phyloP scores from a whole-genome alignment of 2,113 vertebrate genomes.

The Callocephalon fimbriatum region DNA sequence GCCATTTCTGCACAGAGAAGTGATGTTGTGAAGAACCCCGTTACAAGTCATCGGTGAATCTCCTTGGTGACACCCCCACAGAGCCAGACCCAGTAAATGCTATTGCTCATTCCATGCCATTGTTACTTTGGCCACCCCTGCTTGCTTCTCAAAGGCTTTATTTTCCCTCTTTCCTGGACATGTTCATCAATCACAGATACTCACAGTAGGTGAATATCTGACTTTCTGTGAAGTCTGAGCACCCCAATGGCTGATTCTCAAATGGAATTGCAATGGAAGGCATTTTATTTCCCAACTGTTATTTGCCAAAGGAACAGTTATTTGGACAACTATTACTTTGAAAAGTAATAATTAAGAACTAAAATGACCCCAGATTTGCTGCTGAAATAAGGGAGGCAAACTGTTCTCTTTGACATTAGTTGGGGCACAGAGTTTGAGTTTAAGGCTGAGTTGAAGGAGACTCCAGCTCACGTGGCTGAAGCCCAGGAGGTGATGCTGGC shows the following conservation, averaged over 20 bases:
- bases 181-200: background rate
- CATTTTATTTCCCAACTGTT: fast-evolving
- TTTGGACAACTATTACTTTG: background rate
- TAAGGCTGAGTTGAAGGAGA: background rate
- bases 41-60: background rate
- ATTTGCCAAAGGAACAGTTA: background rate
- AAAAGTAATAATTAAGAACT: background rate
- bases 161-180: background rate
- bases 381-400: background rate
- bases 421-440: fast-evolving
- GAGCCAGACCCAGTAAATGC: background rate
- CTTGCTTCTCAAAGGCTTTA: background rate
- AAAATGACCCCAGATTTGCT: background rate
- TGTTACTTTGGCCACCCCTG: background rate
- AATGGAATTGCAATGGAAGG: background rate
- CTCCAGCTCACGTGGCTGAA: background rate
- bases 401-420: background rate
- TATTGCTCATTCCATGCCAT: fast-evolving
- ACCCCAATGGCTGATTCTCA: background rate
- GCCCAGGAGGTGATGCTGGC: background rate
- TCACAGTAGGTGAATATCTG: background rate
- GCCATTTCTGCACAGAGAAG: fast-evolving
- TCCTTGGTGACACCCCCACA: background rate
- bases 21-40: background rate
- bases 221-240: background rate